Evolutionary conservation across 2,797 vertebrate genomes (phyloP).

Genomic region (Syndactyla subalaris): DNA sequence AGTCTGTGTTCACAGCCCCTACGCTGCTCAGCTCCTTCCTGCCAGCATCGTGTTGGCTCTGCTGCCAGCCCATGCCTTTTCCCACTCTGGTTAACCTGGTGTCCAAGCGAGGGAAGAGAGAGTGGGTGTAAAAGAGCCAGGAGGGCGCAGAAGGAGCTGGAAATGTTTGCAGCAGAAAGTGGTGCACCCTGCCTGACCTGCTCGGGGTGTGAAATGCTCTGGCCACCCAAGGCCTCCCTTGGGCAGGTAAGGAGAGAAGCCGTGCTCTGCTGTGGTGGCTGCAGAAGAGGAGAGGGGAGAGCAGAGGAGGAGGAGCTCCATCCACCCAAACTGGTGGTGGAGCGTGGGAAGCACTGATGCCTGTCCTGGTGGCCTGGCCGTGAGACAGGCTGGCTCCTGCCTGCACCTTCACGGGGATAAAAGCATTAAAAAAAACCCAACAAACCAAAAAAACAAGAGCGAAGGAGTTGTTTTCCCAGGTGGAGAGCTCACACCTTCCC

Average conservation of each 20-base stretch:
- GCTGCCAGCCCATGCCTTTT: not conserved
- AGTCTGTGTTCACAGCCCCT: not conserved
- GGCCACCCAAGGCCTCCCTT: not conserved
- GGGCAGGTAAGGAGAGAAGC: not conserved
- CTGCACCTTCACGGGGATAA: not conserved
- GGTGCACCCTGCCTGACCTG: not conserved
- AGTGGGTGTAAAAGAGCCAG: rapidly evolving
- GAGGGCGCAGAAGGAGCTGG: rapidly evolving
- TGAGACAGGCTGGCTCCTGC: slow-evolving; percentile 12
- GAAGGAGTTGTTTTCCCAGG: not conserved
- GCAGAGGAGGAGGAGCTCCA: not conserved
- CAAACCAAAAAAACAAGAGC: not conserved
- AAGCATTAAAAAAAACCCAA: not conserved
- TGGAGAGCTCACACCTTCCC: not conserved
- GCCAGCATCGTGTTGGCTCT: not conserved
- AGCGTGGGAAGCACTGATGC: not conserved
- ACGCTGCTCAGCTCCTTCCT: not conserved
- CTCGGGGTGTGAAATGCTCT: rapidly evolving
- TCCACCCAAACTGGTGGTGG: not conserved
- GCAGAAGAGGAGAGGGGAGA: not conserved
- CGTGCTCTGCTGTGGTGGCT: not conserved
- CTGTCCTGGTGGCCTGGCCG: not conserved
- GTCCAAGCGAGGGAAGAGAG: rapidly evolving
- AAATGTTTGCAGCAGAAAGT: not conserved
- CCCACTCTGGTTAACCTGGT: not conserved